Evolutionary conservation across 1,140 invertebrate species (phyloP).

Genomic region (Heliconius hewitsoni): DNA sequence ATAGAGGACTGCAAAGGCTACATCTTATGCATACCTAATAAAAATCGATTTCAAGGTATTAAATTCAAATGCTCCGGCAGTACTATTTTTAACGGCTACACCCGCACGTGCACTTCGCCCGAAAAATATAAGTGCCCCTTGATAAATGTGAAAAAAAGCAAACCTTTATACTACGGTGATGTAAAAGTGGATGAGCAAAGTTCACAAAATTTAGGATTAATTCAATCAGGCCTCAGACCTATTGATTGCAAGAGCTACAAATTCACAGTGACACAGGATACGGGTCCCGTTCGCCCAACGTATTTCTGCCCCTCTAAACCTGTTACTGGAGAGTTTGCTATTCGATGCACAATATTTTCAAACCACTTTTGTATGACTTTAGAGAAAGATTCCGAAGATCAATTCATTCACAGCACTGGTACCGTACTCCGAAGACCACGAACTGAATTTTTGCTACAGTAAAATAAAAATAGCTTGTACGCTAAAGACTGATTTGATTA

Average conservation of each 20-base stretch:
- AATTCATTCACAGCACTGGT: constrained; percentile 56
- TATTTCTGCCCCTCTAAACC: constrained; percentile 71
- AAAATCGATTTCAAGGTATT: constrained; percentile 69
- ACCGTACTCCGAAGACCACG: constrained; percentile 60
- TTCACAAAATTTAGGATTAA: neutral
- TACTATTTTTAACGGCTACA: constrained; percentile 72
- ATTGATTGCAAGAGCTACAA: constrained; percentile 75
- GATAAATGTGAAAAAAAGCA: constrained; percentile 44
- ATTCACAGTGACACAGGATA: constrained; percentile 63
- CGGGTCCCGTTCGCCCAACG: constrained; percentile 53
- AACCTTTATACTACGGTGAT: constrained; percentile 41
- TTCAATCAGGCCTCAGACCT: constrained; percentile 40
- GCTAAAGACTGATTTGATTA: constrained; percentile 1
- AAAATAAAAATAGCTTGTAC: neutral
- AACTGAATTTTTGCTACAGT: neutral
- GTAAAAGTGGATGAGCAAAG: constrained; percentile 38
- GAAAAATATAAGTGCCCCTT: constrained; percentile 67
- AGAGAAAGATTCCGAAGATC: constrained; percentile 64
- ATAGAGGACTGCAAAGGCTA: constrained; percentile 73
- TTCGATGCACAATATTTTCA: constrained; percentile 73
- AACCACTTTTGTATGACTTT: constrained; percentile 72
- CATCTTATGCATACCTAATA: constrained; percentile 72
- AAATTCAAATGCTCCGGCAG: constrained; percentile 73
- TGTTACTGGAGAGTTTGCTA: constrained; percentile 46
- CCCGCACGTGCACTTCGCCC: constrained; percentile 62